These are phyloP conservation scores for Baryphthengus martii DNA, from an alignment of 2,113 vertebrate genomes.

Conservation along the genomic window DNA sequence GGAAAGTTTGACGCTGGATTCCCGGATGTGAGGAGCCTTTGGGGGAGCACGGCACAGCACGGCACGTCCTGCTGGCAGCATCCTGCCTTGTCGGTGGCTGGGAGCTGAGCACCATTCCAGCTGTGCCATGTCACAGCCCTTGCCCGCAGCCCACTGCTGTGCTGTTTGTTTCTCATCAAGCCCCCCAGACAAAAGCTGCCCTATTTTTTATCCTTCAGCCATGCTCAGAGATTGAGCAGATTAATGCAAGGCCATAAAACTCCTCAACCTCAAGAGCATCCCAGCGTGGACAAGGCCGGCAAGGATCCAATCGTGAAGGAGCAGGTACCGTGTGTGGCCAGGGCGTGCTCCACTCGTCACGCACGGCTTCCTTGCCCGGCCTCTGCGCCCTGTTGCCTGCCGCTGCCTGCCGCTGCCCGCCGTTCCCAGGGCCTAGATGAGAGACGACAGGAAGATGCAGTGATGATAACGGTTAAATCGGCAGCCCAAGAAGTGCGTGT, in stretches of 20 bases:
- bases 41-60: not conserved
- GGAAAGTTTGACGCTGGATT: slow-evolving; percentile 43
- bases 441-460: not conserved
- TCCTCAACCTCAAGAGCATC: not conserved
- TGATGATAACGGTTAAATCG: not conserved
- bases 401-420: not conserved
- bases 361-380: not conserved
- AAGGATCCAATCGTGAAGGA: not conserved
- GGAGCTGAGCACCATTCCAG: not conserved
- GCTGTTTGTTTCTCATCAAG: not conserved
- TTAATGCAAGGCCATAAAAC: not conserved
- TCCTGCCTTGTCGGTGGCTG: not conserved
- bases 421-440: not conserved
- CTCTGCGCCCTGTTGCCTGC: not conserved
- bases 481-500: not conserved
- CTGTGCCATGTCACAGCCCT: not conserved
- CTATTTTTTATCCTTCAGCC: not conserved
- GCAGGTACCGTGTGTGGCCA: rapidly evolving
- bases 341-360: not conserved
- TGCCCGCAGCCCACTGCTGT: rapidly evolving
- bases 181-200: not conserved
- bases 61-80: not conserved
- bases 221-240: rapidly evolving
- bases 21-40: slow-evolving; percentile 46
- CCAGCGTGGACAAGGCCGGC: rapidly evolving